Base-by-base conservation (phyloP, 1,140 invertebrate genomes). In the Leptinotarsa texana region DNA sequence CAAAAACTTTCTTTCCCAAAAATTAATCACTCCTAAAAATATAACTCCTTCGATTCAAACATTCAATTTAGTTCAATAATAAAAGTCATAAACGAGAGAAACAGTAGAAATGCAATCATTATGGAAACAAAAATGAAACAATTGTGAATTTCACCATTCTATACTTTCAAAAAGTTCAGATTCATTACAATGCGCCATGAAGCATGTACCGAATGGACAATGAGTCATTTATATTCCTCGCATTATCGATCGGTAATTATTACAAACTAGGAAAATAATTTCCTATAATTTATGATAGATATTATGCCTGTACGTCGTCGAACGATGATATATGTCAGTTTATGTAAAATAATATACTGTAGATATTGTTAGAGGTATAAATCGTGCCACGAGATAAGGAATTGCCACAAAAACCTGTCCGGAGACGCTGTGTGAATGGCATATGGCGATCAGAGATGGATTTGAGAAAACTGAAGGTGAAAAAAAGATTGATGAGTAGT, bases 321-420 rank as follows among this genome's bases (percentile, higher is more conserved):
- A 15, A 57, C 51, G 51, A 57, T 57, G 51, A 57, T 57, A 57
- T 57, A 57, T 57, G 51, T 57, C 51, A 57, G 51, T 57, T 57
- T 57, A 57, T 57, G 51, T n/a, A n/a, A 57, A 57, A 57, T 57
- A 57, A 57, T 57, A 15, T 15, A 17, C 51, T 18, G n/a, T 57
- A 57, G 51, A 57, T 57, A 57, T 57, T 57, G 51, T 57, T 57
- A 17, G 33, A 42, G 2, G 15, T 57, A 57, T 15, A 57, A 57
- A 57, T 57, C 51, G 15, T 57, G 51, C 51, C 15, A 18, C 51
- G 13, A 57, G 51, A 57, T 17, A 57, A 57, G 51, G 51, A 57
- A 57, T 57, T 57, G 51, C 13, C 51, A 57, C 51, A 17, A 18
- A 57, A 57, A 57, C 51, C 51, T 5, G 51, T n/a, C n/a, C n/a